phyloP scores from a whole-genome alignment of 2,797 vertebrate species.

The Catostomus latipinnis region DNA sequence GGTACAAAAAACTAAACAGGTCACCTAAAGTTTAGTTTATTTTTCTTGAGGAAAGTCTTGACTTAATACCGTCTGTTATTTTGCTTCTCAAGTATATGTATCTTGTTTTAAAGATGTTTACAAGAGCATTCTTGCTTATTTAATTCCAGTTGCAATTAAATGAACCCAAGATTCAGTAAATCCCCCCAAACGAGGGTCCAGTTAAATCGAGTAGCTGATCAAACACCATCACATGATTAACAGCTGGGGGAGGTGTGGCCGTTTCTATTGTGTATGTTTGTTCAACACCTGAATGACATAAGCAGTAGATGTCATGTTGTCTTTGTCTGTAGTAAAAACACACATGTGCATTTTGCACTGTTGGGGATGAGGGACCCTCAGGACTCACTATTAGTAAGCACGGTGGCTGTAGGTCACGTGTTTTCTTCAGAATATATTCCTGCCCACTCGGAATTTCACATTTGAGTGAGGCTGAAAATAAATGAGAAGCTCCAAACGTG shows the following conservation, averaged over 20 bases:
- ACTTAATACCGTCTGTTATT: too few species aligned
- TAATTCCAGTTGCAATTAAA: too few species aligned
- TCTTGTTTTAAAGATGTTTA: too few species aligned
- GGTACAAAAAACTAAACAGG: too few species aligned
- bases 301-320: background rate
- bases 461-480: conserved; percentile 8
- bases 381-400: conserved; percentile 22
- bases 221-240: background rate
- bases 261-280: conserved; percentile 3
- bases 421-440: background rate
- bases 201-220: background rate
- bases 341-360: conserved; percentile 28
- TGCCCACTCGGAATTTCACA: conserved; percentile 11
- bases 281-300: conserved; percentile 12
- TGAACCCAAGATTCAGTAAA: too few species aligned
- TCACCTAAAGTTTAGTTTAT: too few species aligned
- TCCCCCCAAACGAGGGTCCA: too few species aligned
- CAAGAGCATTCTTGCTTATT: too few species aligned
- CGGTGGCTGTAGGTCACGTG: background rate
- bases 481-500: conserved; percentile 22
- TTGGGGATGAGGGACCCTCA: conserved; percentile 37
- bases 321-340: conserved; percentile 32
- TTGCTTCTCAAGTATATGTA: too few species aligned
- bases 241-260: conserved; percentile 9
- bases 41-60: too few species aligned